These are phyloP conservation scores for Drosophila saltans DNA, from an alignment of 1,140 invertebrate species.

Conservation along the genomic window DNA sequence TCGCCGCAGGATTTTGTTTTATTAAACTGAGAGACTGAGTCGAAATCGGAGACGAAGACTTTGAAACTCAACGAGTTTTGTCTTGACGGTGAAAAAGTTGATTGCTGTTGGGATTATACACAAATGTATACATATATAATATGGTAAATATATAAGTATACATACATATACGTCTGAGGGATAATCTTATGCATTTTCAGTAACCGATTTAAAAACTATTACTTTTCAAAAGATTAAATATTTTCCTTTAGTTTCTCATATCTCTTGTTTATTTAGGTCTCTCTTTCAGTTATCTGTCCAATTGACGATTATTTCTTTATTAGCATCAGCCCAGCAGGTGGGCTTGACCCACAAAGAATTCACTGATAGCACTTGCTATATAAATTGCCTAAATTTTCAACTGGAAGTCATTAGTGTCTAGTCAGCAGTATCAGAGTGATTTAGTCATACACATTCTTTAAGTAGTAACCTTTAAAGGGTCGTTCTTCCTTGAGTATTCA, in stretches of 20 bases:
- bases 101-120: slow-evolving; percentile 44
- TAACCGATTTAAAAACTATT: slow-evolving; percentile 1
- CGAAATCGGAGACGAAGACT: slow-evolving; percentile 40
- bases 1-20: slow-evolving; percentile 80
- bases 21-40: slow-evolving; percentile 63
- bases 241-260: background rate
- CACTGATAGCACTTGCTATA: slow-evolving; percentile 33
- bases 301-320: background rate
- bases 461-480: slow-evolving; percentile 75
- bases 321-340: background rate
- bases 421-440: slow-evolving; percentile 8
- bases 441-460: slow-evolving; percentile 34
- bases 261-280: slow-evolving; percentile 34
- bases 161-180: background rate
- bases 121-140: too few relatives aligned
- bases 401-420: slow-evolving; percentile 10
- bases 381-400: slow-evolving; percentile 36
- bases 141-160: background rate
- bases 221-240: background rate
- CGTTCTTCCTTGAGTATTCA: background rate
- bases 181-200: slow-evolving; percentile 32
- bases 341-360: background rate
- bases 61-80: slow-evolving; percentile 42
- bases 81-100: slow-evolving; percentile 9
- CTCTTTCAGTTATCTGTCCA: background rate